Conservation (phyloP, 2,888 invertebrate genomes). For the Chloromyia formosa region DNA sequence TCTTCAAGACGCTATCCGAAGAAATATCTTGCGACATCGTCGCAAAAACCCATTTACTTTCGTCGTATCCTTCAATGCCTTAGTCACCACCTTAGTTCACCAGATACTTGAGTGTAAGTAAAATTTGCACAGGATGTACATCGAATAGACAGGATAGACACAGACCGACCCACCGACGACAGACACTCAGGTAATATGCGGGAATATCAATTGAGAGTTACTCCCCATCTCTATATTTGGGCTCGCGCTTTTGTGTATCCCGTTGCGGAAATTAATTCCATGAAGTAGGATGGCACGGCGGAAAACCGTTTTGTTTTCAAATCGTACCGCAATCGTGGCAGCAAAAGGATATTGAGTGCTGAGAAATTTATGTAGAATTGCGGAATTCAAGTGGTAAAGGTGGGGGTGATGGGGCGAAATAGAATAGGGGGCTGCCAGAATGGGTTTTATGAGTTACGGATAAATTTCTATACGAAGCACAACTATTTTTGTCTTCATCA, state of each 20-base stretch:
- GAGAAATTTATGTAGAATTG: background rate
- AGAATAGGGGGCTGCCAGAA: too few species aligned
- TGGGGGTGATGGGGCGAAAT: too few species aligned
- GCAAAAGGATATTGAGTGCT: conserved; percentile 30
- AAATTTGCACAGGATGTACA: conserved; percentile 5
- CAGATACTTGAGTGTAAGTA: background rate
- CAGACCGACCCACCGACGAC: too few species aligned
- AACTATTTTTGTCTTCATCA: too few species aligned
- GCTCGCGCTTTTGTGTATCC: conserved; percentile 4
- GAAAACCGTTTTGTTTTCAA: conserved; percentile 15
- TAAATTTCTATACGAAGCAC: too few species aligned
- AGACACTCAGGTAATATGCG: background rate
- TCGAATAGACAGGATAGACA: too few species aligned
- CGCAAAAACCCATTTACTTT: background rate
- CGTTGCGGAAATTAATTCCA: conserved; percentile 28
- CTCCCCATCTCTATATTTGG: background rate
- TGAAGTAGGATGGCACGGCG: conserved; percentile 21
- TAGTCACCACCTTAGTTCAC: background rate
- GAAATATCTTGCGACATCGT: background rate
- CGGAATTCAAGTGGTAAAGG: too few species aligned
- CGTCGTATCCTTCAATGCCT: background rate
- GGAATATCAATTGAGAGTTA: background rate
- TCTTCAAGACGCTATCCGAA: background rate
- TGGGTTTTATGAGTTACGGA: too few species aligned
- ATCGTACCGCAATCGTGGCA: background rate